phyloP scores from a whole-genome alignment of 2,888 invertebrate species.

The Chrysodeixis includens region DNA sequence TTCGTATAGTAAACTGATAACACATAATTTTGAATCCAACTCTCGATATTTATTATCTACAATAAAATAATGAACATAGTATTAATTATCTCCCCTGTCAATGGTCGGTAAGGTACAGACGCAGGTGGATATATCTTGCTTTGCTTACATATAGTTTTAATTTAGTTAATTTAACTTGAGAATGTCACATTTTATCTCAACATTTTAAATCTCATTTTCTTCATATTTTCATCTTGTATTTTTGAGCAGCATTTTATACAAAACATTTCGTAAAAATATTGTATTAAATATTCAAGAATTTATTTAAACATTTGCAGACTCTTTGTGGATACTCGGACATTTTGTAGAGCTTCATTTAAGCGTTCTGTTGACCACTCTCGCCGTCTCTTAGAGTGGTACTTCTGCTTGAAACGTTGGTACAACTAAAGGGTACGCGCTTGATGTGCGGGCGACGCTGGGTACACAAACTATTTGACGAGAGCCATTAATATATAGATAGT shows the following conservation, averaged over 20 bases:
- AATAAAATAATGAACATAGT: too few species aligned
- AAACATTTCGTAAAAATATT: not conserved
- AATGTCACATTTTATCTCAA: not conserved
- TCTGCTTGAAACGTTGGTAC: constrained; percentile 9
- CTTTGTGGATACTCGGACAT: not conserved
- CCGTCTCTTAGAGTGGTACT: not conserved
- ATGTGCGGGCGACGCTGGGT: constrained; percentile 17
- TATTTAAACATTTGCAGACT: not conserved
- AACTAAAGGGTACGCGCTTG: constrained; percentile 9
- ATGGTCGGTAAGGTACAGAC: too few species aligned
- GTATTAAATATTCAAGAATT: not conserved
- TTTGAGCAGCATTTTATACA: not conserved
- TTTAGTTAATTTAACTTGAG: not conserved
- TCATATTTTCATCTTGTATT: not conserved
- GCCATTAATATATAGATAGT: constrained; percentile 38
- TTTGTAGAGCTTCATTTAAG: not conserved
- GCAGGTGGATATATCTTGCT: too few species aligned
- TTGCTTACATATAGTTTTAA: not conserved
- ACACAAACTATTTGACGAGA: constrained; percentile 36
- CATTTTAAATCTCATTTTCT: not conserved
- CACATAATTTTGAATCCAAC: too few species aligned
- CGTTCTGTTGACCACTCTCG: not conserved
- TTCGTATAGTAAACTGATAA: too few species aligned
- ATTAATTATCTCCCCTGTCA: too few species aligned
- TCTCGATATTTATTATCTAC: too few species aligned